Evolutionary conservation across 2,888 invertebrate genomes (phyloP).

Genomic region (Oscheius sp.): DNA sequence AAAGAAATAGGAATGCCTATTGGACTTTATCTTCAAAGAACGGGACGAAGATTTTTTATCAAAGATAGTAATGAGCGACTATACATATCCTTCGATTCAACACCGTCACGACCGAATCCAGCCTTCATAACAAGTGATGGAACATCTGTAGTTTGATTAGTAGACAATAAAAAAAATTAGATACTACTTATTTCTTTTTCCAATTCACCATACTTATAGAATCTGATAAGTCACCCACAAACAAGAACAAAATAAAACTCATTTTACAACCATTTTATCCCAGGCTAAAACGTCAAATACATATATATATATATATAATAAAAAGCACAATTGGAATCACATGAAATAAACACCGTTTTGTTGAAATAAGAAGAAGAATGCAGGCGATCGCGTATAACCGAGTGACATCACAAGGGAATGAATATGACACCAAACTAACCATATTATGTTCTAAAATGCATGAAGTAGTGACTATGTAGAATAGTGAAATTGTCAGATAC

Average conservation of each 20-base stretch:
- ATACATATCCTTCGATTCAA: conserved; percentile 6
- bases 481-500: too few species aligned
- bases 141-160: not conserved
- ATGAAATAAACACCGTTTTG: not conserved
- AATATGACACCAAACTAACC: not conserved
- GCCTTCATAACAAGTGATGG: not conserved
- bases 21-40: not conserved
- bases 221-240: not conserved
- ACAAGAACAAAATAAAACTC: not conserved
- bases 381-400: not conserved
- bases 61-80: not conserved
- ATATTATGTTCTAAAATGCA: too few species aligned
- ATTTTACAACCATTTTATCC: too few species aligned
- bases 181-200: too few species aligned
- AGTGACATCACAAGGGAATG: not conserved
- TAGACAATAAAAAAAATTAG: too few species aligned
- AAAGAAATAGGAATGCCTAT: not conserved
- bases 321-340: not conserved
- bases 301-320: not conserved
- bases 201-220: too few species aligned
- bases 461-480: too few species aligned
- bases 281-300: not conserved
- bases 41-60: conserved; percentile 10
- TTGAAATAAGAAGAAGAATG: not conserved
- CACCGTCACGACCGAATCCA: not conserved